Evolutionary conservation across 2,888 invertebrate genomes (phyloP), one percentile per base, ranked within the genome.

Genomic region (Cecidostiba fungosa): DNA sequence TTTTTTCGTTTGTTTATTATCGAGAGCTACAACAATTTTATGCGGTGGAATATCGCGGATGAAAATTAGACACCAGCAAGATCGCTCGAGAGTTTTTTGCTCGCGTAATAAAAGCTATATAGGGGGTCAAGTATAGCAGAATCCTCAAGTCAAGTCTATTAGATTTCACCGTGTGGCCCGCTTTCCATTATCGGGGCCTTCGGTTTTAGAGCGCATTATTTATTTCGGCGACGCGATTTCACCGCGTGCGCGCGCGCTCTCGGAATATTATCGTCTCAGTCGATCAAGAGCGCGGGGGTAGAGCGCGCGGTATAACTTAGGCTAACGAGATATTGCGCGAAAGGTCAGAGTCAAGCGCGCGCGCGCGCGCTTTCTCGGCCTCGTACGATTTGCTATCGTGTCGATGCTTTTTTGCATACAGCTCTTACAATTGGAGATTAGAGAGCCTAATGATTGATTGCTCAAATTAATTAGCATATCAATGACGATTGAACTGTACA

Each of bases 321-420:
- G 8, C 54, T 59, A 59, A 59, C 54, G n/a, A 59, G 54, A 59
- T 59, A 59, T 23, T 59, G 54, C 54, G 54, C 54, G 54, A 59
- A 59, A 59, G 54, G 54, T 59, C 54, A 59, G 54, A 59, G 54
- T 59, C 54, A 59, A 59, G 54, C 54, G n/a, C 54, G n/a, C 4
- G n/a, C 2, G 6, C 5, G 1, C n/a, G 6, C 8, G 6, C n/a
- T n/a, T 54, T 54, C 54, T 54, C 54, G 54, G 54, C 6, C 54
- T 3, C n/a, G n/a, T 6, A 5, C 54, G 19, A 59, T 59, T 1
- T 8, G 8, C 54, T 59, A 50, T 59, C 54, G 43, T 59, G 5
- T 23, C 3, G 14, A 12, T 16, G 3, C 5, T 50, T 19, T 16
- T 19, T 19, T 50, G 19, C 19, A 50, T 50, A 5, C 50, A 50